Evolutionary conservation across 1,140 invertebrate species (phyloP).

Genomic region (Belonocnema kinseyi): DNA sequence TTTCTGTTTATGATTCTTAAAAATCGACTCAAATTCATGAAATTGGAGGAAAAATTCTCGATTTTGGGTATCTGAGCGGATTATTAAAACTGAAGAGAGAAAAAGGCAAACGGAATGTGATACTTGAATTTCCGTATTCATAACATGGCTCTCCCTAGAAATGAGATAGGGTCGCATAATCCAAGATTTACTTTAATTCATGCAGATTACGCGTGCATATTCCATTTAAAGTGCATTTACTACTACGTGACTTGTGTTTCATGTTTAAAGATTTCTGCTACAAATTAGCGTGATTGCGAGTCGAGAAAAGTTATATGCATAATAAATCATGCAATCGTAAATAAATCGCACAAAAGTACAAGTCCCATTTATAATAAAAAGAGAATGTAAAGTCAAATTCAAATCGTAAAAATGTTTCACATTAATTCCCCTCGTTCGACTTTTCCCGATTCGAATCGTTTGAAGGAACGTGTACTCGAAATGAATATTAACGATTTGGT

Average conservation of each 20-base stretch:
- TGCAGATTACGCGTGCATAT: background rate
- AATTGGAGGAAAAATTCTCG: too few relatives aligned
- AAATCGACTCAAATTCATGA: background rate
- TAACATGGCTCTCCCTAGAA: background rate
- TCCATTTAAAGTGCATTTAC: background rate
- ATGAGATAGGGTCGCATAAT: background rate
- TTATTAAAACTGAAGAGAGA: background rate
- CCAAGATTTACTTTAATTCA: conserved; percentile 22
- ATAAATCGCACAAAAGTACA: background rate
- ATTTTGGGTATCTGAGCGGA: too few relatives aligned
- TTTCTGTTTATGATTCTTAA: background rate
- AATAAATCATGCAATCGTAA: background rate
- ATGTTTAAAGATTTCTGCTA: background rate
- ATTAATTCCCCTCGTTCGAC: background rate
- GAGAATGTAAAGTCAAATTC: background rate
- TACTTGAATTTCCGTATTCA: background rate
- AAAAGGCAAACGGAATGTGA: too few relatives aligned
- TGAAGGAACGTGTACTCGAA: background rate
- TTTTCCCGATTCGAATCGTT: conserved; percentile 18
- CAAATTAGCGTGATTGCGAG: background rate
- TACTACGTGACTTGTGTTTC: background rate
- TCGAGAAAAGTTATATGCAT: background rate
- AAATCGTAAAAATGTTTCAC: conserved; percentile 11
- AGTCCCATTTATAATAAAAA: background rate
- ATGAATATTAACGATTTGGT: conserved; percentile 27